These are phyloP conservation scores for Taurulus bubalis DNA, from an alignment of 2,113 vertebrate genomes.

Conservation along the genomic window DNA sequence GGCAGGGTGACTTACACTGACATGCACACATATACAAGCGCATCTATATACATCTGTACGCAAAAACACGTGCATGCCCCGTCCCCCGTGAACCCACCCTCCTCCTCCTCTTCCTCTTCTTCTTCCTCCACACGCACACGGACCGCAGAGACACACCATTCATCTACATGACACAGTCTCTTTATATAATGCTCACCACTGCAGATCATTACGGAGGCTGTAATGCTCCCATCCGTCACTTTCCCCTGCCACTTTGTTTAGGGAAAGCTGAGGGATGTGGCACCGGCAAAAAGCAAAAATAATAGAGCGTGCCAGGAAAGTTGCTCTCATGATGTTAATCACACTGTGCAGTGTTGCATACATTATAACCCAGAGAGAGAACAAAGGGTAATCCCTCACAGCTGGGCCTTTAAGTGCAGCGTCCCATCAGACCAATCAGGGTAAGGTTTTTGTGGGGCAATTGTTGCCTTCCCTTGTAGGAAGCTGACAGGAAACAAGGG, in stretches of 20 bases:
- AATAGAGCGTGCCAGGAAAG: slow-evolving; percentile 40
- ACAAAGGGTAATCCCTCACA: slow-evolving; percentile 16
- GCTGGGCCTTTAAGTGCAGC: neutral
- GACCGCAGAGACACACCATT: slow-evolving; percentile 40
- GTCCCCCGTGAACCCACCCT: slow-evolving; percentile 7
- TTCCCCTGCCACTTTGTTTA: slow-evolving; percentile 67
- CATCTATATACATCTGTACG: slow-evolving; percentile 25
- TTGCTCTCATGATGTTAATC: slow-evolving; percentile 18
- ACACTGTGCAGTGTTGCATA: neutral
- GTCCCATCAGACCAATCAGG: slow-evolving; percentile 7
- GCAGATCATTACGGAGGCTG: slow-evolving; percentile 60
- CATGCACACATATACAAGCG: slow-evolving; percentile 41
- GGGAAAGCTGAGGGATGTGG: slow-evolving; percentile 50
- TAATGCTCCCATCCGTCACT: slow-evolving; percentile 61
- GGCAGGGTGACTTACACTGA: slow-evolving; percentile 35
- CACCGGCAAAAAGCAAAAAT: slow-evolving; percentile 23
- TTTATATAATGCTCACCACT: slow-evolving; percentile 64
- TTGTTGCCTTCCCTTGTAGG: neutral
- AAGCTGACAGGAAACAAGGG: neutral
- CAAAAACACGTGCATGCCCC: slow-evolving; percentile 25
- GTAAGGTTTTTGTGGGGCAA: neutral
- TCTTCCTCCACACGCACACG: slow-evolving; percentile 27
- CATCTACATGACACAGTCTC: slow-evolving; percentile 43
- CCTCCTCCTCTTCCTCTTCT: neutral
- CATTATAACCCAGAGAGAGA: neutral